These are phyloP conservation scores for Garra rufa DNA, from an alignment of 2,113 vertebrate genomes.

Conservation along the genomic window DNA sequence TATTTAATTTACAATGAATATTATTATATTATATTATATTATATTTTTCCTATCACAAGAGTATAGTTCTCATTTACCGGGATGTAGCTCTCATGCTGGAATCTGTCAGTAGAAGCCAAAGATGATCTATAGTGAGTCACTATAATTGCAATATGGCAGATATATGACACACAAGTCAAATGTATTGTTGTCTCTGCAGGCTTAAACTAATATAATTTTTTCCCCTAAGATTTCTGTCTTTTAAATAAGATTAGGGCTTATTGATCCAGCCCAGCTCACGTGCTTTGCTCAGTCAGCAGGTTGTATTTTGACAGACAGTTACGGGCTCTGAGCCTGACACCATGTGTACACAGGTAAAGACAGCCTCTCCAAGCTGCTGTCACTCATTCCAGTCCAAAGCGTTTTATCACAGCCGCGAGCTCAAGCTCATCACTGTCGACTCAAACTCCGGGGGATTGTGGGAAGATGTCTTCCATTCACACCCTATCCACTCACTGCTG, in stretches of 20 bases:
- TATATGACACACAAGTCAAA: conserved; percentile 48
- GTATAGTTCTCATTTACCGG: neutral
- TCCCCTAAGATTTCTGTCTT: conserved; percentile 40
- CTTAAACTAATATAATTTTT: conserved; percentile 17
- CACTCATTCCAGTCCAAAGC: conserved; percentile 67
- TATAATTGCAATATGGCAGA: conserved; percentile 25
- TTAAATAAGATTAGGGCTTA: conserved; percentile 44
- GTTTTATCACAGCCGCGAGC: conserved; percentile 63
- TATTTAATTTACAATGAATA: neutral
- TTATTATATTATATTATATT: neutral
- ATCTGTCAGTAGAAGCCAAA: conserved; percentile 23
- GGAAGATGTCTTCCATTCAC: conserved; percentile 51
- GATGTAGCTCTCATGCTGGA: neutral
- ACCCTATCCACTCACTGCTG: conserved; percentile 46
- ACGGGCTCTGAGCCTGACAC: conserved; percentile 68
- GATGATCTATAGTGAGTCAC: conserved; percentile 3
- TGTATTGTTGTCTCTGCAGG: neutral
- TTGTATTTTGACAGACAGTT: conserved; percentile 68
- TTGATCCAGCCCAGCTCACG: neutral
- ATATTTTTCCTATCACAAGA: neutral
- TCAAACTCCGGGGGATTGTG: conserved; percentile 33
- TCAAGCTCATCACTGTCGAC: conserved; percentile 51
- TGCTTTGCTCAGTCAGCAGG: conserved; percentile 28
- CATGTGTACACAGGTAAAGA: conserved; percentile 65
- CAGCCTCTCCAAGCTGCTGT: conserved; percentile 57